Evolutionary conservation across 2,888 invertebrate genomes (phyloP).

Genomic region (Microctonus brassicae): DNA sequence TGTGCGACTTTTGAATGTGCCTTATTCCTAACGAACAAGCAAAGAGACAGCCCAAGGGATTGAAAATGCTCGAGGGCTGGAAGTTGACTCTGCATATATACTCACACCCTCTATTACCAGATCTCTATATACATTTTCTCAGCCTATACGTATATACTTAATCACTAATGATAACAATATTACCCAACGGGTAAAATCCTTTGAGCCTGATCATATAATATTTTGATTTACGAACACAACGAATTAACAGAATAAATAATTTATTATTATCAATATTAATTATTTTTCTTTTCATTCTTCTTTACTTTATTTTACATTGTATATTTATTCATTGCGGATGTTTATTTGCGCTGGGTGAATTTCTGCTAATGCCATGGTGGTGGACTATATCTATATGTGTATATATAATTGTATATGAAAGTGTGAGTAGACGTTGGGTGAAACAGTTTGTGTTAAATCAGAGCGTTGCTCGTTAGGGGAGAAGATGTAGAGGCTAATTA

Average conservation of each 20-base stretch:
- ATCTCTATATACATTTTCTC: neutral
- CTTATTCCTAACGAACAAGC: constrained; percentile 30
- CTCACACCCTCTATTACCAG: neutral
- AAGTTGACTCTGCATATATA: neutral
- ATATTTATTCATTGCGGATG: neutral
- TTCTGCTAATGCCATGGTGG: neutral
- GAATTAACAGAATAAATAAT: constrained; percentile 20
- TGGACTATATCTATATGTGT: neutral
- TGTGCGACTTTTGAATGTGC: neutral
- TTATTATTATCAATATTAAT: constrained; percentile 14
- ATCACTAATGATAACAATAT: constrained; percentile 61
- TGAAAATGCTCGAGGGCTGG: neutral
- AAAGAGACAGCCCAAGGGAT: neutral
- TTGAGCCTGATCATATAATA: constrained; percentile 48
- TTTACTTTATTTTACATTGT: neutral
- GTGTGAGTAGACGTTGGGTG: constrained; percentile 32
- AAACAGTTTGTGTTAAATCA: constrained; percentile 55
- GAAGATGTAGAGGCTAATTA: constrained; percentile 69
- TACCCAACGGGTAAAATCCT: constrained; percentile 46
- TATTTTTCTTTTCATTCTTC: too few relatives aligned
- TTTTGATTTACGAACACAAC: constrained; percentile 48
- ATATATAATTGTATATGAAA: neutral
- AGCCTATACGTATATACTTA: constrained; percentile 39
- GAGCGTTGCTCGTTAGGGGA: constrained; percentile 65
- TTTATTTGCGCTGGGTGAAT: neutral